Percentiles rank a stretch among this genome's conserved stretches.
These are phyloP conservation scores for Neodiprion virginianus DNA, from an alignment of 1,140 invertebrate genomes.

Conservation along the genomic window DNA sequence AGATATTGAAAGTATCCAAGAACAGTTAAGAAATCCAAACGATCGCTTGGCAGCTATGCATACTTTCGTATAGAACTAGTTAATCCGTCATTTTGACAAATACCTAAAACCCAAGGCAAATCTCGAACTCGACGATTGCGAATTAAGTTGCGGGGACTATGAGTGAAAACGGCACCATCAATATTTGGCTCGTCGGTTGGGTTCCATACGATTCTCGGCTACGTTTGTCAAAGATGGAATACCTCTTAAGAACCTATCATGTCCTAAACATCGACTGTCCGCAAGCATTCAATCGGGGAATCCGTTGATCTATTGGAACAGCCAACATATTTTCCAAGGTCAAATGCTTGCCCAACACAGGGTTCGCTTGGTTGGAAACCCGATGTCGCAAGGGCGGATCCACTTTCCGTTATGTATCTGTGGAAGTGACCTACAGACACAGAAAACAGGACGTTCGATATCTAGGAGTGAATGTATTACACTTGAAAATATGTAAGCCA, in stretches of 20 bases:
- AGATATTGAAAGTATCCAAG: no score
- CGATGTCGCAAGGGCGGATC: conserved; percentile 69
- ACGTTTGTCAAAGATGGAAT: conserved; percentile 16
- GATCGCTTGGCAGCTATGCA: not conserved
- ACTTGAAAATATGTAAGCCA: no score
- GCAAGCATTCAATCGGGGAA: conserved; percentile 25
- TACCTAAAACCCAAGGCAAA: conserved; percentile 25
- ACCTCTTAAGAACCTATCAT: not conserved
- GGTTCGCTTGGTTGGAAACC: conserved; percentile 38
- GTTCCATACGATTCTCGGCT: conserved; percentile 18
- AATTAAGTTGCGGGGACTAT: conserved; percentile 23
- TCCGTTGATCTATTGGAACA: conserved; percentile 25
- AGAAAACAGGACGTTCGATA: no score
- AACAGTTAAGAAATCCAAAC: not conserved
- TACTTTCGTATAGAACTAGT: not conserved
- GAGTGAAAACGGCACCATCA: conserved; percentile 28
- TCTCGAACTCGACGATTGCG: conserved; percentile 19
- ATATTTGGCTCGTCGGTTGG: conserved; percentile 25
- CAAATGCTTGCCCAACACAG: conserved; percentile 17
- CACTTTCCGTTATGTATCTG: conserved; percentile 66
- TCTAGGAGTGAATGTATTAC: no score
- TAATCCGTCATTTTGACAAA: conserved; percentile 27
- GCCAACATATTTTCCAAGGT: conserved; percentile 19
- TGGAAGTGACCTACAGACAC: conserved; percentile 61
- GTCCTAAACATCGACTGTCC: conserved; percentile 4